These are phyloP conservation scores for Chironex yamaguchii DNA, from an alignment of 30 jellyfish, hydroid and myxozoan species.

Conservation along the genomic window DNA sequence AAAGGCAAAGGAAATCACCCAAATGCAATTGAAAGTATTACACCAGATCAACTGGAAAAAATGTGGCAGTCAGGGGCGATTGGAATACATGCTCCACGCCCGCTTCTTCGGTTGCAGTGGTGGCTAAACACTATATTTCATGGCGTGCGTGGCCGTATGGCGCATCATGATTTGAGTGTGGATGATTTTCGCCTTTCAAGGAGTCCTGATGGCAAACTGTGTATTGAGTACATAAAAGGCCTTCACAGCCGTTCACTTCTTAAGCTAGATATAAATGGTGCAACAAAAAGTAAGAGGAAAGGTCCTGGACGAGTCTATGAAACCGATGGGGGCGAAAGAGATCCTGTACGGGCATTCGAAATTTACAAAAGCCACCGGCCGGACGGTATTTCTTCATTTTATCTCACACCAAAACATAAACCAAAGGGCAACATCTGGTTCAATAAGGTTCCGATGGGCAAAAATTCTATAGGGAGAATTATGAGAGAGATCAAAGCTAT, in stretches of 20 bases:
- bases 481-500: conserved; percentile 98
- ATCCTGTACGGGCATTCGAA: conserved; percentile 93
- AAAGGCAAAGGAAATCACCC: conserved; percentile 99
- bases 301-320: conserved; percentile 88
- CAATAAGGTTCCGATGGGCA: conserved; percentile 99
- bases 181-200: conserved; percentile 87
- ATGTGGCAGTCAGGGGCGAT: conserved; percentile 99
- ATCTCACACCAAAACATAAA: conserved; percentile 94
- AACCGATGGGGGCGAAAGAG: conserved; percentile 98
- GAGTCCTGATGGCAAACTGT: conserved; percentile 89
- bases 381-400: conserved; percentile 91
- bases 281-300: conserved; percentile 79
- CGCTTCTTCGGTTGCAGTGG: conserved; percentile 94
- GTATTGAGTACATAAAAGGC: conserved; percentile 83
- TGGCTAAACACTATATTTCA: conserved; percentile 94
- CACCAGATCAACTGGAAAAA: conserved; percentile 94
- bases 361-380: conserved; percentile 95
- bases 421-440: conserved; percentile 96
- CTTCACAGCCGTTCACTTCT: conserved; percentile 35
- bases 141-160: conserved; percentile 98
- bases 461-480: conserved; percentile 95
- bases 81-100: conserved; percentile 98
- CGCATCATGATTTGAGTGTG: conserved; percentile 91
- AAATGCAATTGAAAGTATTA: conserved; percentile 94
- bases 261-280: conserved; percentile 40